Conservation (phyloP, 2,888 invertebrate genomes). For the Leucoptera coffeella region DNA sequence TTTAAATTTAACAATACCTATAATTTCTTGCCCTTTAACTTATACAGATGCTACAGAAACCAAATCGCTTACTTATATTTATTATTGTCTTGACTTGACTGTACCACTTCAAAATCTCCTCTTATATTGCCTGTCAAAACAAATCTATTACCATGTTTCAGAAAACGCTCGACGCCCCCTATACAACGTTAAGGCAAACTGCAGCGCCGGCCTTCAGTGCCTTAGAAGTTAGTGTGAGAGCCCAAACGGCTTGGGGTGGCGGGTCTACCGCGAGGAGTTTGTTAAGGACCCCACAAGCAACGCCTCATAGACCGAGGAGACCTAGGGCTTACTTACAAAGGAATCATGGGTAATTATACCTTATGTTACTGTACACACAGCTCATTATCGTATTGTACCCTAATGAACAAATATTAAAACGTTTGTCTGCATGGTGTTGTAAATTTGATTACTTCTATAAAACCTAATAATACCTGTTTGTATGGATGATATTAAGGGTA, state of each 20-base stretch:
- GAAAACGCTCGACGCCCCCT: slow-evolving; percentile 47
- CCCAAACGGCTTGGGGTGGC: slow-evolving; percentile 81
- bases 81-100: not conserved
- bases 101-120: not conserved
- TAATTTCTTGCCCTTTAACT: no score
- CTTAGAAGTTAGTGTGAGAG: slow-evolving; percentile 67
- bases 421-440: no score
- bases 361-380: no score
- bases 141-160: slow-evolving; percentile 10
- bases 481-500: no score
- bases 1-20: no score
- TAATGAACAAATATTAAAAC: no score
- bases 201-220: slow-evolving; percentile 62
- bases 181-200: slow-evolving; percentile 33
- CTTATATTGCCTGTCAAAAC: not conserved
- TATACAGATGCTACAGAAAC: no score
- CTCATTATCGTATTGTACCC: no score
- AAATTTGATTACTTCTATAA: no score
- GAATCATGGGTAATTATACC: no score
- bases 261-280: slow-evolving; percentile 57
- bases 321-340: no score
- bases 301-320: slow-evolving; percentile 68
- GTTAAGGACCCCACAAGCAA: slow-evolving; percentile 74
- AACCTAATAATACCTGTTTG: no score
- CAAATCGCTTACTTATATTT: slow-evolving; percentile 4